Evolutionary conservation across 1,140 invertebrate species (phyloP).

Genomic region (Wiebesia pumilae): DNA sequence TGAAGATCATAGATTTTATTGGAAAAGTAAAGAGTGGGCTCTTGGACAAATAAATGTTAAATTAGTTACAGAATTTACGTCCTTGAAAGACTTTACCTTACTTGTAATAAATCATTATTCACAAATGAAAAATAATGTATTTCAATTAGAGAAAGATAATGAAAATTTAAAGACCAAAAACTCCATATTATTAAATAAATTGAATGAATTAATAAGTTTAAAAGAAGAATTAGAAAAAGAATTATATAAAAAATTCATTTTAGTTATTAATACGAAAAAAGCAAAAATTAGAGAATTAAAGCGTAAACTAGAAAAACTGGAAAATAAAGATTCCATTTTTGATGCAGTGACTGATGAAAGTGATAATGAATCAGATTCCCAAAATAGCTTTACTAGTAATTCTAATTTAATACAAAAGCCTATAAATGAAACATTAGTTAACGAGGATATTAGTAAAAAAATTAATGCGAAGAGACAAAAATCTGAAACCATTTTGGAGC

Average conservation of each 20-base stretch:
- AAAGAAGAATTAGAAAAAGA: conserved; percentile 57
- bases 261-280: conserved; percentile 61
- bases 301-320: conserved; percentile 31
- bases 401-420: background rate
- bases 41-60: conserved; percentile 55
- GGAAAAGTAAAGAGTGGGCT: conserved; percentile 53
- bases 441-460: background rate
- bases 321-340: conserved; percentile 44
- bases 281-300: conserved; percentile 57
- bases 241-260: conserved; percentile 56
- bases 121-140: conserved; percentile 31
- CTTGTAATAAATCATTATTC: conserved; percentile 47
- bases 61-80: conserved; percentile 46
- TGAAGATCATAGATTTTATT: conserved; percentile 51
- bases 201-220: conserved; percentile 49
- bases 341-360: conserved; percentile 55
- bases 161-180: conserved; percentile 43
- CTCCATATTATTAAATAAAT: conserved; percentile 30
- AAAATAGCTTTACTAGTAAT: background rate
- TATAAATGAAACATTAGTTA: background rate
- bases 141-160: conserved; percentile 51
- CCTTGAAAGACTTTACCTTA: conserved; percentile 50
- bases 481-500: background rate
- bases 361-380: conserved; percentile 38
- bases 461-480: conserved; percentile 2